Base-by-base conservation (phyloP, 2,888 invertebrate species). In the Andrena camellia region DNA sequence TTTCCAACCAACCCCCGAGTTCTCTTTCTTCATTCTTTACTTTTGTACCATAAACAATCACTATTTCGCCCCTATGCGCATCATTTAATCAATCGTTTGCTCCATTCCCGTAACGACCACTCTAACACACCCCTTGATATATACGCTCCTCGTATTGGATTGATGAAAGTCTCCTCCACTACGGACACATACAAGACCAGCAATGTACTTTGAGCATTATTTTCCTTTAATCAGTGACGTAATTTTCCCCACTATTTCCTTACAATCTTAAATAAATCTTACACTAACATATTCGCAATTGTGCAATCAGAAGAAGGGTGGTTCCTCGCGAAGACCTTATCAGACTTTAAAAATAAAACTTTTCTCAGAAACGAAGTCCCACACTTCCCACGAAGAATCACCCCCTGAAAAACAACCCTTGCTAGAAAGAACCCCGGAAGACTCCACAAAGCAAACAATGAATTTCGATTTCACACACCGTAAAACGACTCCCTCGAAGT, bases 11-110 rank as follows among this genome's bases (percentile, higher is more conserved):
- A 29, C 42, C 10, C 1, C 20, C 50, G 13, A 20, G 48, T 29
- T 48, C 6, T 20, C 35, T 23, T 17, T 6, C 60, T 7, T 33
- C 13, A n/a, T n/a, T 54, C 73, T 81, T 72, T 63, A 66, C 72
- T 20, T 72, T 60, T 26, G 42, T 29, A 31, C 29, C 4, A 8
- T 29, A 67, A 81, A 81, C 81, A 73, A 81, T 81, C 54, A 10
- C 29, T 72, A 50, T 81, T 81, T 60, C 54, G 26, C 35, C 52
- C 66, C 35, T 52, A 42, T 54, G 8, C 57, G 35, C 70, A 70
- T 52, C 57, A 8, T 42, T 59, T 57, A 35, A 23, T 17, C 68
- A 8, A 57, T 59, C 70, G 70, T 31, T 70, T 67, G 23, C 29
- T 42, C 50, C 54, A 29, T 62, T 42, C 62, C 5, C 42, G 8